phyloP scores from a whole-genome alignment of 1,140 invertebrate species.

The Sarcophaga peregrina region DNA sequence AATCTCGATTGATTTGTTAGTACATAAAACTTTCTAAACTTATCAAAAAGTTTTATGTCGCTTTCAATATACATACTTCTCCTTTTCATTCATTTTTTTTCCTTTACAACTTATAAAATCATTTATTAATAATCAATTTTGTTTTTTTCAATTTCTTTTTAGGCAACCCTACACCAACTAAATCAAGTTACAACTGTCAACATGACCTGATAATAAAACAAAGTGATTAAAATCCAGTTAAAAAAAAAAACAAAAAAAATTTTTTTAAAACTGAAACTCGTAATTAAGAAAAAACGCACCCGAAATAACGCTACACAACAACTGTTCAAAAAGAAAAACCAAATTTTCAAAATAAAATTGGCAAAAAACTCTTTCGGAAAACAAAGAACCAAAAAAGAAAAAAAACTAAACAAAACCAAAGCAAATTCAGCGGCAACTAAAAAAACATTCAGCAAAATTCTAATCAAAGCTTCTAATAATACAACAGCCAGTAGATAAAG shows the following conservation, averaged over 20 bases:
- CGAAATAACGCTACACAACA: conserved; percentile 41
- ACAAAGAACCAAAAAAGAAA: neutral
- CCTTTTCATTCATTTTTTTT: too few relatives aligned
- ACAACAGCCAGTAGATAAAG: neutral
- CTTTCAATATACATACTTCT: too few relatives aligned
- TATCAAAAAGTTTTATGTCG: too few relatives aligned
- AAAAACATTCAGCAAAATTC: neutral
- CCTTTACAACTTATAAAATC: neutral
- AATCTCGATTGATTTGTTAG: too few relatives aligned
- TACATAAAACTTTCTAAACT: too few relatives aligned
- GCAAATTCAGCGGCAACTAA: too few relatives aligned
- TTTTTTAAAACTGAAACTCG: neutral
- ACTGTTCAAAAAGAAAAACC: neutral
- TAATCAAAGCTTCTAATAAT: conserved; percentile 21
- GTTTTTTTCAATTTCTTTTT: neutral
- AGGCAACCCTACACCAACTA: conserved; percentile 9
- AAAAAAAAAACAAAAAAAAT: neutral
- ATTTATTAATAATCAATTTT: neutral
- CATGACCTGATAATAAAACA: neutral
- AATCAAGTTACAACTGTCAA: neutral
- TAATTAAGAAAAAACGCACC: conserved; percentile 10
- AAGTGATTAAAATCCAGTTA: neutral
- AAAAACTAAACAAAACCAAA: neutral
- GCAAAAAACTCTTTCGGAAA: conserved; percentile 5
- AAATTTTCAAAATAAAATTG: neutral